Base-by-base conservation (phyloP, 1,140 invertebrate species). In the Acromyrmex echinatior region DNA sequence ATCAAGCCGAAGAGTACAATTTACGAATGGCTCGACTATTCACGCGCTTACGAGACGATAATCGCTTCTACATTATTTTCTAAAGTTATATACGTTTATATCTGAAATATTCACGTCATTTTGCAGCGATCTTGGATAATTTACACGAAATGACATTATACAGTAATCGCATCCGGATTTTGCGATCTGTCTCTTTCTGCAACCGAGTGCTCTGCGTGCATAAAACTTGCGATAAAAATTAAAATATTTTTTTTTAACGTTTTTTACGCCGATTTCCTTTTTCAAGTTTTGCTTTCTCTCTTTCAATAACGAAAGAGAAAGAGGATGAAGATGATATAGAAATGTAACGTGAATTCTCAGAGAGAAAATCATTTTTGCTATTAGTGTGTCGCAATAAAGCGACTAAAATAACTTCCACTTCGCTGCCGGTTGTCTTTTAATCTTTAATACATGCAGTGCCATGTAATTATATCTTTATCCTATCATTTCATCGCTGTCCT, bases 391-490 rank as follows among this genome's bases (percentile, higher is more conserved):
- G 86, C 51, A 60, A 65, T 35, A 71, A 87, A 70, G 53, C 60
- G 60, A 82, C 70, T 84, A 87, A 87, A 85, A 84, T 84, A 87
- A 87, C 51, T 82, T 49, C 66, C 18, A 63, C 80, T 60, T 74
- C 70, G 25, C 70, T 66, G 18, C 53, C 77, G 9, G 39, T 35
- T n/a, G 77, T 79, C 80, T 68, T 84, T 87, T 87, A 87, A 87
- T 87, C 80, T 84, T 84, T 66, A 45, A 51, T 35, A 49, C 31
- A 84, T 25, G 66, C 62, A 31, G 68, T n/a, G 68, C 45, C 60
- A 62, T 87, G 39, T 76, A 87, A 87, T 87, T 87, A 84, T 28
- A 73, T 49, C 49, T 87, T 87, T 74, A 74, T 74, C 68, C 70
- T 66, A 82, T 45, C 70, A 87, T 87, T 51, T 65, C 58, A 25